Evolutionary conservation across 2,888 invertebrate species (phyloP).

Genomic region (Euplagia quadripunctaria): DNA sequence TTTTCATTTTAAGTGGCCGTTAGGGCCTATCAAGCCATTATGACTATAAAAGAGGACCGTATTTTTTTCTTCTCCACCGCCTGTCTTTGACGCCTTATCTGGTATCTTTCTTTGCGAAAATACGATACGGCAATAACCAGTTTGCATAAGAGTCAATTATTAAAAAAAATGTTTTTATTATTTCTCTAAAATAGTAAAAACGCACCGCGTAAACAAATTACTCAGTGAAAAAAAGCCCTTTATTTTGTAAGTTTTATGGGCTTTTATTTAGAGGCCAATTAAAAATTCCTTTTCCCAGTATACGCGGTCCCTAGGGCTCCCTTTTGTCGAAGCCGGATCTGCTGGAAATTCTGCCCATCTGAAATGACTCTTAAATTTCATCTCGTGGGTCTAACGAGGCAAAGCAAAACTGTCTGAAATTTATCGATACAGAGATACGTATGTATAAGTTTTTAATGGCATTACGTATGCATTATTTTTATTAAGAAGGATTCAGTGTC

Average conservation of each 20-base stretch:
- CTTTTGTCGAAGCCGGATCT: constrained; percentile 77
- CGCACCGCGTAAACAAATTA: constrained; percentile 56
- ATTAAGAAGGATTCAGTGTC: neutral
- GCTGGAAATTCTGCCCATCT: constrained; percentile 62
- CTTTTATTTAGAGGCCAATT: constrained; percentile 81
- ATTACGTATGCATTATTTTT: neutral
- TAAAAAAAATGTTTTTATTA: constrained; percentile 44
- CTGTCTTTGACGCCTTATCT: constrained; percentile 56
- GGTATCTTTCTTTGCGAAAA: constrained; percentile 53
- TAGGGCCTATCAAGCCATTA: constrained; percentile 70
- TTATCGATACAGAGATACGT: constrained; percentile 45
- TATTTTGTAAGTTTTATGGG: constrained; percentile 68
- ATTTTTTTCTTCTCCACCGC: constrained; percentile 45
- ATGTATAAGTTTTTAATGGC: neutral
- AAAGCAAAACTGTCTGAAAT: constrained; percentile 50
- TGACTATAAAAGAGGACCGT: constrained; percentile 54
- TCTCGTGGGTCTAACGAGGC: constrained; percentile 75
- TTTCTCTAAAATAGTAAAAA: constrained; percentile 57
- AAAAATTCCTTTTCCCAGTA: constrained; percentile 77
- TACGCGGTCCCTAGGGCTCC: constrained; percentile 68
- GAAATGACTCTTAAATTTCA: constrained; percentile 78
- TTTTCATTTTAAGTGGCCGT: constrained; percentile 72
- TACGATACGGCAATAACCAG: constrained; percentile 51
- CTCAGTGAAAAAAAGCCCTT: constrained; percentile 59
- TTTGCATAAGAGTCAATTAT: constrained; percentile 48